These are phyloP conservation scores for Nasonia oneida DNA, from an alignment of 2,888 invertebrate genomes.

Conservation along the genomic window DNA sequence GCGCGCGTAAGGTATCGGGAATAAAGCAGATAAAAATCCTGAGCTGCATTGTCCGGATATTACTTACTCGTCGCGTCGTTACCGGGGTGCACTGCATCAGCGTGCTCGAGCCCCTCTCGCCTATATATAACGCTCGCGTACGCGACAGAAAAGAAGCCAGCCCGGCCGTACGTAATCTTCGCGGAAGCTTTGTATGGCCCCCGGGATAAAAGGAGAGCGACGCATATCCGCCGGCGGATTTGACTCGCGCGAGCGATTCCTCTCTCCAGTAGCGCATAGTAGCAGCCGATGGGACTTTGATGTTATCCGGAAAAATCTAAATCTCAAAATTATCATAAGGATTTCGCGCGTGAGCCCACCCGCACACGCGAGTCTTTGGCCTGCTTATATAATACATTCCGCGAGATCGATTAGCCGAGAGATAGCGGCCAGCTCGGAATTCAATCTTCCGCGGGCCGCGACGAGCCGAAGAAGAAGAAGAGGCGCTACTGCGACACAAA, in stretches of 20 bases:
- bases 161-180: conserved; percentile 74
- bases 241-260: conserved; percentile 31
- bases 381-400: no score
- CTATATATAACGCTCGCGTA: background rate
- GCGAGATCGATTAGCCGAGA: background rate
- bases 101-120: conserved; percentile 23
- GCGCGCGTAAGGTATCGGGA: background rate
- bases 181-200: conserved; percentile 74
- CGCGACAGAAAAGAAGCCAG: conserved; percentile 41
- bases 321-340: conserved; percentile 42
- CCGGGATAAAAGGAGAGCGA: conserved; percentile 72
- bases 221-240: conserved; percentile 62
- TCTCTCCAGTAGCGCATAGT: background rate
- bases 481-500: conserved; percentile 29
- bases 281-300: conserved; percentile 52
- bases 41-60: conserved; percentile 39
- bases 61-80: conserved; percentile 63
- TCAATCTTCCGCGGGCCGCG: conserved; percentile 16
- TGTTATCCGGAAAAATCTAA: conserved; percentile 36
- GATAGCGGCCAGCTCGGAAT: conserved; percentile 25
- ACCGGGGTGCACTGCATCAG: conserved; percentile 68
- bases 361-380: background rate
- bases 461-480: background rate
- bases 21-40: conserved; percentile 16
- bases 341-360: background rate